Evolutionary conservation across 2,113 vertebrate genomes (phyloP), one percentile per base, ranked within the genome.

Genomic region (Ancistrus triradiatus): DNA sequence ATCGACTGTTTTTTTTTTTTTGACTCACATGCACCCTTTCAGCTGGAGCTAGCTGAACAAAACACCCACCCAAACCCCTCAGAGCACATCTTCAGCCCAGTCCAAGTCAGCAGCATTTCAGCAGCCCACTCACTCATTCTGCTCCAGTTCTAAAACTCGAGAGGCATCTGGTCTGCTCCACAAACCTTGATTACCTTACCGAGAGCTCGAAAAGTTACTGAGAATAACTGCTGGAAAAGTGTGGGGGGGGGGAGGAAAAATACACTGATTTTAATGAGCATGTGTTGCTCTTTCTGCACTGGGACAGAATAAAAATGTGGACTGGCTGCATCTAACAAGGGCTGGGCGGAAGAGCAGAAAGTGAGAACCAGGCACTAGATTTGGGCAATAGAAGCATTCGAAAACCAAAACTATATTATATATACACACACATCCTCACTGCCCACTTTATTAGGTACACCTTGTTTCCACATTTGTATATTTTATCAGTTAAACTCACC

Each of bases 321-420:
- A 52, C 48, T 37, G 8, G 18, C 47, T 15, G n/a, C 15, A 11
- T 25, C 2, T 11, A 21, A 19, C 46, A 31, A 44, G 28, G 40
- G 56, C 38, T 53, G 37, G 38, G 49, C 6, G 28, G 38, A 63
- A 63, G 48, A 15, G 11, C 21, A 31, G n/a, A n/a, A n/a, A n/a
- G n/a, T n/a, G n/a, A n/a, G n/a, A n/a, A n/a, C n/a, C n/a, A n/a
- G n/a, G n/a, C n/a, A n/a, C n/a, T n/a, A n/a, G n/a, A n/a, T n/a
- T n/a, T n/a, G n/a, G n/a, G n/a, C n/a, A n/a, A n/a, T n/a, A n/a
- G n/a, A n/a, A n/a, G n/a, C n/a, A n/a, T n/a, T n/a, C n/a, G n/a
- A n/a, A n/a, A n/a, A n/a, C n/a, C n/a, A n/a, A n/a, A n/a, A n/a
- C n/a, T n/a, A n/a, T n/a, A n/a, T n/a, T n/a, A n/a, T n/a, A n/a